phyloP scores from a whole-genome alignment of 2,113 vertebrate genomes.

The Grammomys surdaster region DNA sequence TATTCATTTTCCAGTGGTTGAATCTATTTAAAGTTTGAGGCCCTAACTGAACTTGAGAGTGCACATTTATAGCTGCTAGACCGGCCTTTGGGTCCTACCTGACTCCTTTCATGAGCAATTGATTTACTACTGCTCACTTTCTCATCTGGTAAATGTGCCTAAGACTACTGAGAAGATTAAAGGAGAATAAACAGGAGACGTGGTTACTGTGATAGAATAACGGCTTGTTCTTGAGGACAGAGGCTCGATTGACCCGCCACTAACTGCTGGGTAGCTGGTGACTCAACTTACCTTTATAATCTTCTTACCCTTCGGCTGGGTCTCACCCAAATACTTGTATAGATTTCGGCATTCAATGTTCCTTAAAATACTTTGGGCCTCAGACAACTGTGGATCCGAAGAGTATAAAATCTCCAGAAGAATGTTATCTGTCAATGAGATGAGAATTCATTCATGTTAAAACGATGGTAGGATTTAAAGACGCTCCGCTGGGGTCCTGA shows the following conservation, averaged over 20 bases:
- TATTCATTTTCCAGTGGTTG: background rate
- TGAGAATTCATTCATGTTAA: constrained; percentile 67
- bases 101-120: background rate
- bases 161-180: constrained; percentile 9
- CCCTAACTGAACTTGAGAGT: background rate
- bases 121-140: background rate
- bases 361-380: constrained; percentile 89
- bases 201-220: background rate
- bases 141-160: background rate
- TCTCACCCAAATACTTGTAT: constrained; percentile 93
- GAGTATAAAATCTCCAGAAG: constrained; percentile 96
- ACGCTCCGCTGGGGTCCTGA: background rate
- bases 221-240: background rate
- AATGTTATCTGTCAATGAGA: constrained; percentile 90
- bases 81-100: constrained; percentile 22
- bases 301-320: constrained; percentile 76
- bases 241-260: background rate
- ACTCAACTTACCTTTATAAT: constrained; percentile 82
- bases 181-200: background rate
- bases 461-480: constrained; percentile 25
- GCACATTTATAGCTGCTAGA: background rate
- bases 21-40: constrained; percentile 3
- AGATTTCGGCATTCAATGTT: constrained; percentile 91
- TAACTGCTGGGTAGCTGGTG: background rate
- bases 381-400: constrained; percentile 85